Evolutionary conservation across 2,113 vertebrate genomes (phyloP).

Genomic region (Corapipo altera): DNA sequence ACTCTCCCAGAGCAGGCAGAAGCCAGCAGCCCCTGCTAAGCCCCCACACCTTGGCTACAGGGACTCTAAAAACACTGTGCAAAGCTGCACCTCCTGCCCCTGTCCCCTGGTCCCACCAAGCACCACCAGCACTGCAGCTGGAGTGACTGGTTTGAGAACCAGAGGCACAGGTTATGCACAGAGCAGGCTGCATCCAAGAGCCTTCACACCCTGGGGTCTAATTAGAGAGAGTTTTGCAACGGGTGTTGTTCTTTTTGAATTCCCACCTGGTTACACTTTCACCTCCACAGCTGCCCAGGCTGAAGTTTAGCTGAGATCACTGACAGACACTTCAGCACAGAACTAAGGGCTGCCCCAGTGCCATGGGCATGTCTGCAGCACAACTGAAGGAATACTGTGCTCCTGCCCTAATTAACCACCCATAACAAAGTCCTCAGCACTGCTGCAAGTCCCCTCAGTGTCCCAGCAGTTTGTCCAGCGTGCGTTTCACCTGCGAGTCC

Average conservation of each 20-base stretch:
- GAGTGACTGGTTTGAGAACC: not conserved
- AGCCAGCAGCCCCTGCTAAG: not conserved
- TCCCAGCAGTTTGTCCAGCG: not conserved
- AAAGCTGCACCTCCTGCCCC: not conserved
- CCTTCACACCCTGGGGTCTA: not conserved
- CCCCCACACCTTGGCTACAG: not conserved
- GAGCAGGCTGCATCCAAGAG: not conserved
- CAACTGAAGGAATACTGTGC: rapidly evolving
- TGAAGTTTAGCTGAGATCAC: not conserved
- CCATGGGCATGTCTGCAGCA: not conserved
- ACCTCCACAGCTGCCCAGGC: not conserved
- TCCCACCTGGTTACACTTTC: not conserved
- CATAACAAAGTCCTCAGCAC: not conserved
- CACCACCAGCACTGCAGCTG: not conserved
- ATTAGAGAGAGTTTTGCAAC: not conserved
- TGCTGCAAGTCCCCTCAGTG: not conserved
- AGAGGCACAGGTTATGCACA: not conserved
- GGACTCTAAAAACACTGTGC: not conserved
- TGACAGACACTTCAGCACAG: not conserved
- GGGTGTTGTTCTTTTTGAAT: not conserved
- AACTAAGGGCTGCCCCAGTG: not conserved
- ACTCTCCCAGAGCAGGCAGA: not conserved
- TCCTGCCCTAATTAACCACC: not conserved
- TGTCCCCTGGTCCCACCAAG: not conserved
- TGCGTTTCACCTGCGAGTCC: not conserved